phyloP scores from a whole-genome alignment of 2,113 vertebrate genomes.

The Raphicerus campestris region DNA sequence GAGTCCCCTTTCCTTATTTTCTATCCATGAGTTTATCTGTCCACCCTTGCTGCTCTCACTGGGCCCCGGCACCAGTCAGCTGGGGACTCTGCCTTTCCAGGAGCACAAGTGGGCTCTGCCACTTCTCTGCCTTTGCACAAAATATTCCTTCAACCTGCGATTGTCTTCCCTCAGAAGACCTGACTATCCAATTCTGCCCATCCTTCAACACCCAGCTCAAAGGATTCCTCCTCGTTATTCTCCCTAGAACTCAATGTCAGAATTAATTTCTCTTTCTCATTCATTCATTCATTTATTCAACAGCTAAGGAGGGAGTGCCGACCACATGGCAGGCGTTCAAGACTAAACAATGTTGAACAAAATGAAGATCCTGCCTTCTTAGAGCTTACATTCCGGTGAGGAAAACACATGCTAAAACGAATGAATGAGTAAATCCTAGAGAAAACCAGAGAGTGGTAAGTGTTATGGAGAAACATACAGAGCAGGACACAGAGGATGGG shows the following conservation, averaged over 20 bases:
- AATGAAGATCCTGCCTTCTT: not conserved
- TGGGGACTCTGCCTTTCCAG: not conserved
- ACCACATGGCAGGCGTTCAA: not conserved
- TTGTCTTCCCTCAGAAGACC: not conserved
- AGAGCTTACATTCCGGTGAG: not conserved
- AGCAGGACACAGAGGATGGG: not conserved
- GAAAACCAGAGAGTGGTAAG: not conserved
- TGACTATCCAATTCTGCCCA: not conserved
- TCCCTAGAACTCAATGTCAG: not conserved
- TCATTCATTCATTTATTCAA: not conserved
- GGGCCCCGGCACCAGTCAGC: not conserved
- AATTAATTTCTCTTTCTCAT: not conserved
- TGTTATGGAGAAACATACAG: not conserved
- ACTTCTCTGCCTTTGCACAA: not conserved
- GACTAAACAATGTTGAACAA: not conserved
- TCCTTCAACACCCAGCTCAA: not conserved
- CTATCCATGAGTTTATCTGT: constrained; percentile 36
- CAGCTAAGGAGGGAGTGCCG: not conserved
- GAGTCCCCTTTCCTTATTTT: constrained; percentile 18
- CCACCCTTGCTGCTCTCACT: not conserved
- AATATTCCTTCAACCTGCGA: not conserved
- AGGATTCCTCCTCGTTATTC: not conserved
- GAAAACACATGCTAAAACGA: not conserved
- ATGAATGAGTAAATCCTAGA: not conserved
- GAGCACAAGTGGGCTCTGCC: not conserved